Evolutionary conservation across 2,113 vertebrate species (phyloP).

Genomic region (Suricata suricatta): DNA sequence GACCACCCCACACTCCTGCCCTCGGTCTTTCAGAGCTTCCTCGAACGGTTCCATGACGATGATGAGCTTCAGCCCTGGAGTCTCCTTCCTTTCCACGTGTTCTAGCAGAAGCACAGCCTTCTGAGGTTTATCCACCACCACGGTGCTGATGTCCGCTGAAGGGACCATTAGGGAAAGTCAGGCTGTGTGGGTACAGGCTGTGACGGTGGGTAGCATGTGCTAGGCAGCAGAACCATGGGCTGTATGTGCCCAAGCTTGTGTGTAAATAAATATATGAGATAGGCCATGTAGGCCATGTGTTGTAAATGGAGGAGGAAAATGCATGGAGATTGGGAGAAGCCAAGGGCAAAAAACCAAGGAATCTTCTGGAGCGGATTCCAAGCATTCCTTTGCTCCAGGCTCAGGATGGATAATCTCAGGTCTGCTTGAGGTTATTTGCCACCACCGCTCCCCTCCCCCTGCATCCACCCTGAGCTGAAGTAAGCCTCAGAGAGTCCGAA

Average conservation of each 20-base stretch:
- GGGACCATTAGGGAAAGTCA: slow-evolving; percentile 58
- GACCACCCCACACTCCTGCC: slow-evolving; percentile 88
- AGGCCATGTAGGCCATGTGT: neutral
- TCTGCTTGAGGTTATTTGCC: neutral
- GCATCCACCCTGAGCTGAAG: neutral
- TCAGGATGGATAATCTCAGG: neutral
- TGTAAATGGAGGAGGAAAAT: neutral
- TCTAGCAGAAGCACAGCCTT: slow-evolving; percentile 93
- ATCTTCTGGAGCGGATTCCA: neutral
- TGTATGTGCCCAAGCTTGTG: neutral
- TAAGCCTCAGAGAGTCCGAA: neutral
- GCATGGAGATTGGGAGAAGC: neutral
- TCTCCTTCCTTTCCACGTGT: slow-evolving; percentile 92
- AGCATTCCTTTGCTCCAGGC: neutral
- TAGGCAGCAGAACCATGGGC: neutral
- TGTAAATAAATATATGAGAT: neutral
- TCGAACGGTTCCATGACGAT: slow-evolving; percentile 95
- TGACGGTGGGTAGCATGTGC: neutral
- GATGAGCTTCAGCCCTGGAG: slow-evolving; percentile 89
- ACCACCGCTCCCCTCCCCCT: neutral
- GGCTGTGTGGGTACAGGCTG: neutral
- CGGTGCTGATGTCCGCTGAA: slow-evolving; percentile 95
- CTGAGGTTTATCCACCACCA: slow-evolving; percentile 95
- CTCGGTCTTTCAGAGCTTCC: slow-evolving; percentile 86
- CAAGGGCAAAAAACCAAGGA: neutral